phyloP scores from a whole-genome alignment of 2,797 vertebrate genomes.

The Numenius phaeopus region DNA sequence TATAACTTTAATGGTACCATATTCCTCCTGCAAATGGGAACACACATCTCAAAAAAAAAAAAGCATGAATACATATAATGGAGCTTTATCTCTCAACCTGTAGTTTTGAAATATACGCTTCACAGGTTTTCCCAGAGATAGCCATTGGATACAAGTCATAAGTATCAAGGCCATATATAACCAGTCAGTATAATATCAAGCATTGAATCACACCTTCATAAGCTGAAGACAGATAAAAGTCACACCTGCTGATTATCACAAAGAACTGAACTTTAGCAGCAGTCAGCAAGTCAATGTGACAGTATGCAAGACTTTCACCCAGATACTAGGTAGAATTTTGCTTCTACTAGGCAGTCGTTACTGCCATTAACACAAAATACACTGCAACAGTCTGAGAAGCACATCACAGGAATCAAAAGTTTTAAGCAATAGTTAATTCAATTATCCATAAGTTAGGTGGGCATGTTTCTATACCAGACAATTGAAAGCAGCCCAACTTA shows the following conservation, averaged over 20 bases:
- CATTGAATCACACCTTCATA: neutral
- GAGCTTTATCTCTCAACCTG: neutral
- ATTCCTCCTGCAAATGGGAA: neutral
- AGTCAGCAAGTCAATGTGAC: neutral
- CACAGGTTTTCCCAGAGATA: neutral
- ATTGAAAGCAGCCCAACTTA: neutral
- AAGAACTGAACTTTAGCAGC: neutral
- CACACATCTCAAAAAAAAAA: rapidly evolving
- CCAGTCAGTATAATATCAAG: neutral
- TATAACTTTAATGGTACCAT: neutral
- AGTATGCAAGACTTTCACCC: neutral
- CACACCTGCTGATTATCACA: neutral
- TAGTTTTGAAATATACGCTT: neutral
- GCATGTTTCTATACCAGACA: neutral
- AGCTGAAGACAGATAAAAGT: neutral
- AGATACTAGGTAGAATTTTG: neutral
- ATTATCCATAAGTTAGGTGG: neutral
- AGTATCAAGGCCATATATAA: neutral
- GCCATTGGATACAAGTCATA: neutral
- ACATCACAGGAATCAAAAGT: neutral
- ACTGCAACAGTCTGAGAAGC: neutral
- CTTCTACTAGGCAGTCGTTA: neutral
- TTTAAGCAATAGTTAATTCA: neutral
- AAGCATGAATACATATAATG: neutral
- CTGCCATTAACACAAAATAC: neutral